These are phyloP conservation scores for Amblyopsis rosae DNA, from an alignment of 2,113 vertebrate genomes.

Conservation along the genomic window DNA sequence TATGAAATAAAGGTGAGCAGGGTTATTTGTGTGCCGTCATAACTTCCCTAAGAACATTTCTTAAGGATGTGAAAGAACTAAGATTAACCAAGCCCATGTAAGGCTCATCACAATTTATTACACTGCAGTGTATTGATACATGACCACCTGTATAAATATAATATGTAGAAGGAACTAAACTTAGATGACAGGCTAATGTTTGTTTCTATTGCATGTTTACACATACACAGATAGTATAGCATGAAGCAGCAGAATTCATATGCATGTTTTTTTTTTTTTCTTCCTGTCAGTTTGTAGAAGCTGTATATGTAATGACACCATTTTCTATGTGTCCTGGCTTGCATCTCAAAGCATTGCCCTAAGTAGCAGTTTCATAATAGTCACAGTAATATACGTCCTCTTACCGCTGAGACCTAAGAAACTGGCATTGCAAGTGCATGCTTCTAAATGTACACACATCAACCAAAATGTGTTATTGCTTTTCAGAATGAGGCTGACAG, in stretches of 20 bases:
- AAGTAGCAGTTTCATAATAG: not conserved
- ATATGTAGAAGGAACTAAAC: too few species aligned
- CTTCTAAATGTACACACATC: not conserved
- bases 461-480: slow-evolving; percentile 11
- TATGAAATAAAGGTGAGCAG: slow-evolving; percentile 96
- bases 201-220: too few species aligned
- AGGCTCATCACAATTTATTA: not conserved
- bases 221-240: too few species aligned
- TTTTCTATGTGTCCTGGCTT: not conserved
- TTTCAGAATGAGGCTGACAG: slow-evolving; percentile 95
- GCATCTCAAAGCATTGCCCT: not conserved
- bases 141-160: too few species aligned
- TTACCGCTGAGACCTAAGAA: too few species aligned
- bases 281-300: not conserved
- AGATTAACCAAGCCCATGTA: not conserved
- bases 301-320: not conserved
- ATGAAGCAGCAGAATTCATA: too few species aligned
- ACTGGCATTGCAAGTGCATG: not conserved
- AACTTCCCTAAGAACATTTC: too few species aligned
- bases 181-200: too few species aligned
- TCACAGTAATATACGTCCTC: not conserved
- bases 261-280: not conserved
- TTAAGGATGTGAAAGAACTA: not conserved
- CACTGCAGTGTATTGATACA: too few species aligned
- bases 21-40: not conserved